Evolutionary conservation across 2,113 vertebrate species (phyloP), one percentile per base, ranked within the genome.

Genomic region (Bos javanicus): DNA sequence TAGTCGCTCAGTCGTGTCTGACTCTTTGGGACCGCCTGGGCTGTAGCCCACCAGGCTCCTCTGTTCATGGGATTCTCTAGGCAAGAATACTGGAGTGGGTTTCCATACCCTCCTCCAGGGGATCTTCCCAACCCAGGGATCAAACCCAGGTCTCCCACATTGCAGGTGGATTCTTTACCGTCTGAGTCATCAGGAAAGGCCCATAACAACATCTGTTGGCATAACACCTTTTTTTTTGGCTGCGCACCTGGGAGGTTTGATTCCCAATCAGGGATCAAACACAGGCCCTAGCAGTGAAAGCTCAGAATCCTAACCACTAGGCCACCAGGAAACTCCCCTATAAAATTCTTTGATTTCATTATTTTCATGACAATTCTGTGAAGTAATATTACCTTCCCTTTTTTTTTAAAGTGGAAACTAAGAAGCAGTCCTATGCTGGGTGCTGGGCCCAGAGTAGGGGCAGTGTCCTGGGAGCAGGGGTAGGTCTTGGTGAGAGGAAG

Each of bases 1-100:
- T 12, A 71, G 67, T 23, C 2, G 0, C 5, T 71, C n/a, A 71
- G 19, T 39, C 67, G 1, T 39, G 19, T 71, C n/a, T 0, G 1
- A 71, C n/a, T 39, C n/a, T 36, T 71, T 39, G 67, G 8, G 19
- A 71, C 67, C 67, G 19, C 67, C 12, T 23, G 67, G 67, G 9
- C 67, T 39, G n/a, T 71, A 39, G 10, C n/a, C 9, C 19, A 71
- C 67, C 67, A 71, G n/a, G 5, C n/a, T 23, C 67, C n/a, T 71
- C 67, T 71, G 67, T 11, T 39, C 67, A 71, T 39, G 5, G 67
- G 67, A 23, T 71, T 71, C 67, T 71, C 67, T 17, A 36, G 67
- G n/a, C 67, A 71, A 71, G n/a, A 71, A 23, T 71, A 39, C 19
- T 39, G 5, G 19, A 36, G n/a, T 71, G n/a, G n/a, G 19, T 36